Base-by-base conservation (phyloP, 2,797 vertebrate species). In the Artibeus jamaicensis region DNA sequence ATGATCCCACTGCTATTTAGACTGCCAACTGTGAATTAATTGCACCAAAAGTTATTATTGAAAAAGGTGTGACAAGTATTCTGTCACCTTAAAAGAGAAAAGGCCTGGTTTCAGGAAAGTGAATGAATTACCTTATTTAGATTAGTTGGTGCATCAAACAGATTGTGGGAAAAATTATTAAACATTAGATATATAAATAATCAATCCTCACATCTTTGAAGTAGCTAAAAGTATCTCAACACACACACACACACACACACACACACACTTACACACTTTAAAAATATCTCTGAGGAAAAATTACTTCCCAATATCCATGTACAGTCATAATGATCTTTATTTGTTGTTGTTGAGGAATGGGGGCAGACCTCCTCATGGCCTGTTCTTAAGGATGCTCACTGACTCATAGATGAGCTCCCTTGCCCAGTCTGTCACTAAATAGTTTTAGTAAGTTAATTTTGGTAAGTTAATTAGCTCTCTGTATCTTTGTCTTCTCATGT, bases 361-460 rank as follows among this genome's bases (percentile, higher is more conserved):
- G 19, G 91, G 46, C 42, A 88, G 9, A 86, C 62, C 9, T 55
- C 15, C 21, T 86, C 29, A 70, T 89, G 5, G 65, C 6, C n/a
- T 95, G 77, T 32, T 68, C 55, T 65, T 59, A 87, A 84, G 22
- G 12, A 16, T 42, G 57, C 53, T 62, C 90, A 37, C 37, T 39
- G 39, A 88, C 62, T 86, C n/a, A 84, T 19, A 93, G 34, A 70
- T 92, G 42, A 84, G 11, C 22, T 71, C 26, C 22, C 2, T 91
- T 94, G 24, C 48, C 48, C 8, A 3, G 14, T 67, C 9, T 86
- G 9, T 78, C 70, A 94, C 26, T 74, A 68, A 92, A 95, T 24
- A 62, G 50, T 77, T 82, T 89, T 89, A 86, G 16, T 74, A 94
- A 95, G 44, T 73, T 44, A 59, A 81, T 78, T 92, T 76, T 70